phyloP scores from a whole-genome alignment of 2,797 vertebrate species.

The Phyllotis vaccarum region DNA sequence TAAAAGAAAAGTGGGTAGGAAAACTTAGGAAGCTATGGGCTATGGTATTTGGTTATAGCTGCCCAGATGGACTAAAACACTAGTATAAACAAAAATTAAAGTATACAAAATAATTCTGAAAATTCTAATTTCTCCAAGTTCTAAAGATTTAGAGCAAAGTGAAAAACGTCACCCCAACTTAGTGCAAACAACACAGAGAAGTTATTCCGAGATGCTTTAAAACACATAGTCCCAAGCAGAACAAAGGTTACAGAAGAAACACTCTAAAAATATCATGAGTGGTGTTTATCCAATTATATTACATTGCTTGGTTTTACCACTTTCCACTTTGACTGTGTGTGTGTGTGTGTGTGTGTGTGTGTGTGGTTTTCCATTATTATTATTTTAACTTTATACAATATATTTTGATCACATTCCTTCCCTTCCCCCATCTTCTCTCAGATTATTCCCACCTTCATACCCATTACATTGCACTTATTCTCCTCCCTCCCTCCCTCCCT shows the following conservation, averaged over 20 bases:
- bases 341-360: not conserved
- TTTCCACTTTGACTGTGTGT: not conserved
- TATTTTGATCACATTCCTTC: not conserved
- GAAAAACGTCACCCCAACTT: conserved; percentile 15
- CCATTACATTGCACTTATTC: not conserved
- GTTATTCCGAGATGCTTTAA: conserved; percentile 54
- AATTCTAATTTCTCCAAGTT: not conserved
- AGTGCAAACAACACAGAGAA: conserved; percentile 10
- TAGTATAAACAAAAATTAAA: conserved; percentile 52
- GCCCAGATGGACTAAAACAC: not conserved
- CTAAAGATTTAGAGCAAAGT: conserved; percentile 41
- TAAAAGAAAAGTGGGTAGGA: not conserved
- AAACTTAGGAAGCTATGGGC: not conserved
- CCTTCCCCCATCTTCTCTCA: not conserved
- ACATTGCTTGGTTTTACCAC: conserved; percentile 15
- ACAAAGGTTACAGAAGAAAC: conserved; percentile 34
- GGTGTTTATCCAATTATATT: not conserved
- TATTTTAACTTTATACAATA: not conserved
- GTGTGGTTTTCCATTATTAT: not conserved
- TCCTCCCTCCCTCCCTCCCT: too few species aligned
- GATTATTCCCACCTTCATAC: not conserved
- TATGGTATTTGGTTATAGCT: not conserved
- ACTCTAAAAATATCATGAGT: conserved; percentile 32
- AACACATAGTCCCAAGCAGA: conserved; percentile 29
- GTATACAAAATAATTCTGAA: not conserved